Conservation (phyloP, 2,888 invertebrate genomes). For the Caenorhabditis wallacei region DNA sequence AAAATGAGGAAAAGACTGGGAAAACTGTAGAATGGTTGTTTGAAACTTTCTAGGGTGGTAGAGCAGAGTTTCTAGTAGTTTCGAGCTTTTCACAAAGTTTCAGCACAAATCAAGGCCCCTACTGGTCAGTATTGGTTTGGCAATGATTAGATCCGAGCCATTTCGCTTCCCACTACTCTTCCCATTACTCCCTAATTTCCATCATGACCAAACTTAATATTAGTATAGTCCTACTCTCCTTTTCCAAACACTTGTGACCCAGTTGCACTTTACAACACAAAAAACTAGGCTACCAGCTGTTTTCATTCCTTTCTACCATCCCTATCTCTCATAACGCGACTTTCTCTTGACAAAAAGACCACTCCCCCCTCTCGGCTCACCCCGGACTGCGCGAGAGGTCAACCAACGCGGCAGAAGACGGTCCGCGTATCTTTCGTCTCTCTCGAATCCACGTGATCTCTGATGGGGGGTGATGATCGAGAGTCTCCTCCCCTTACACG, state of each 20-base stretch:
- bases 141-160: too few relatives aligned
- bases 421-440: not conserved
- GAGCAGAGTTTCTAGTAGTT: too few relatives aligned
- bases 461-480: not conserved
- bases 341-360: slow-evolving; percentile 1
- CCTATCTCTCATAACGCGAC: not conserved
- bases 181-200: too few relatives aligned
- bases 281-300: not conserved
- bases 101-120: too few relatives aligned
- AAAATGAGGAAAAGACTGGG: too few relatives aligned
- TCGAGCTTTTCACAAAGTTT: too few relatives aligned
- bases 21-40: too few relatives aligned
- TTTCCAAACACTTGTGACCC: not conserved
- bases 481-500: not conserved
- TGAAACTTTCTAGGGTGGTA: too few relatives aligned
- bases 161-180: too few relatives aligned
- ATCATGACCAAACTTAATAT: too few relatives aligned
- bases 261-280: not conserved
- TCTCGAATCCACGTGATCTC: not conserved
- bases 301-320: not conserved
- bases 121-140: too few relatives aligned
- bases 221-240: too few relatives aligned
- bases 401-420: slow-evolving; percentile 1
- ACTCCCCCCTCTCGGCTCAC: not conserved
- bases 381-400: not conserved